phyloP scores from a whole-genome alignment of 1,140 invertebrate species.

The Saxidomus purpurata region DNA sequence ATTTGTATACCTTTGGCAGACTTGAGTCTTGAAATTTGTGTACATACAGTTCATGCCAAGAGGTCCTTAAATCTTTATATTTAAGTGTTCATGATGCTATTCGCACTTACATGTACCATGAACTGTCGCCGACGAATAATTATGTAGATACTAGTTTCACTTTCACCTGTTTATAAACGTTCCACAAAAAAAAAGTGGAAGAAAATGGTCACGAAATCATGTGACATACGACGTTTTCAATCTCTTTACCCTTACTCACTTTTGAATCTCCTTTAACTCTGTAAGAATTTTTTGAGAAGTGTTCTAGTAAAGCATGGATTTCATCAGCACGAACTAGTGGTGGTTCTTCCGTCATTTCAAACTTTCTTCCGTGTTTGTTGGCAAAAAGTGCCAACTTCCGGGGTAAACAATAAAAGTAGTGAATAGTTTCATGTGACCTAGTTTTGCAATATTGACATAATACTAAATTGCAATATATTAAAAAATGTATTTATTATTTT shows the following conservation, averaged over 20 bases:
- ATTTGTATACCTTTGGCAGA: too few species aligned
- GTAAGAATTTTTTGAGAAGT: conserved; percentile 52
- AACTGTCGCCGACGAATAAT: too few species aligned
- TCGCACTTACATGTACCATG: too few species aligned
- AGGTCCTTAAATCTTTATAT: too few species aligned
- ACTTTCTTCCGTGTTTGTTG: conserved; percentile 21
- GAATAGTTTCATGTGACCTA: background rate
- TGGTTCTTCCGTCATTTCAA: conserved; percentile 23
- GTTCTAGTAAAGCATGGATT: conserved; percentile 34
- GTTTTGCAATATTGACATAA: too few species aligned
- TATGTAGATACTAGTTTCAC: background rate
- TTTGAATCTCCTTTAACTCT: conserved; percentile 39
- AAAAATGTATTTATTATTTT: too few species aligned
- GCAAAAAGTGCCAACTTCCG: conserved; percentile 14
- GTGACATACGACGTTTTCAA: background rate
- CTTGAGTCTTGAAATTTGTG: too few species aligned
- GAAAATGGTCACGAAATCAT: conserved; percentile 8
- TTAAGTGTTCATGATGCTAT: too few species aligned
- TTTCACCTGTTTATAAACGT: too few species aligned
- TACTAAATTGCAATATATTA: background rate
- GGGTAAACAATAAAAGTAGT: background rate
- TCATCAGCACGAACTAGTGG: conserved; percentile 7
- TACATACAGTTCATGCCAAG: too few species aligned
- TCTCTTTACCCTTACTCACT: background rate
- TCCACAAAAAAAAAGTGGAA: too few species aligned